These are phyloP conservation scores for Syrista parreyssii DNA, from an alignment of 2,888 invertebrate species.

Conservation along the genomic window DNA sequence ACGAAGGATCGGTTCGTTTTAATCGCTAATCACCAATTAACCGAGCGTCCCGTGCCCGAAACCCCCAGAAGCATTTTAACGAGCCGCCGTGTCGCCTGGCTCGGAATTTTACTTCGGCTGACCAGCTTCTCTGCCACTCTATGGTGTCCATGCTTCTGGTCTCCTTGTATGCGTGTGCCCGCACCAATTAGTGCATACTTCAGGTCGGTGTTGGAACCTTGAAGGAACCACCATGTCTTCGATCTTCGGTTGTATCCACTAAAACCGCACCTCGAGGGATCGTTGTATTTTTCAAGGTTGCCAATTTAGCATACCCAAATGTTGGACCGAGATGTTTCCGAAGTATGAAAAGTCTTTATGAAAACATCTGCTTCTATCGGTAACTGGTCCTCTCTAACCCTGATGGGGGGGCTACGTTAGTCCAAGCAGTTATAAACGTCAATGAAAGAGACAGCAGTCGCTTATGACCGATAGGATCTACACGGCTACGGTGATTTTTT, in stretches of 20 bases:
- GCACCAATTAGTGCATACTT: conserved; percentile 66
- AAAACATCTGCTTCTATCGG: background rate
- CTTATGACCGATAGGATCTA: conserved; percentile 26
- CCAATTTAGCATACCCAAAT: conserved; percentile 36
- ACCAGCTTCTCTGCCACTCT: conserved; percentile 25
- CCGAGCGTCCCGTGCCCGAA: conserved; percentile 62
- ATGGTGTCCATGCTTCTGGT: conserved; percentile 21
- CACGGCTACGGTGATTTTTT: background rate
- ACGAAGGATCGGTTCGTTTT: conserved; percentile 61
- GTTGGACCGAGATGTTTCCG: conserved; percentile 24
- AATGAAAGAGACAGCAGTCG: conserved; percentile 17
- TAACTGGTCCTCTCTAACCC: background rate
- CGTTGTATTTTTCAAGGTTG: conserved; percentile 13
- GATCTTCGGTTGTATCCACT: conserved; percentile 4
- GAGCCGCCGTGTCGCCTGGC: conserved; percentile 63
- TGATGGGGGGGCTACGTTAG: background rate
- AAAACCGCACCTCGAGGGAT: background rate
- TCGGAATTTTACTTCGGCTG: conserved; percentile 62
- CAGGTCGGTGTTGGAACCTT: conserved; percentile 22
- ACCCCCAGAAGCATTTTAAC: conserved; percentile 66
- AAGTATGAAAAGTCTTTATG: background rate
- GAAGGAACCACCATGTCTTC: conserved; percentile 7
- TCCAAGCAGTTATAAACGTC: conserved; percentile 12
- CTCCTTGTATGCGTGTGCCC: conserved; percentile 45
- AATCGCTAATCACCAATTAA: conserved; percentile 67